Base-by-base conservation (phyloP, 1,140 invertebrate species). In the Ganaspis sp. region DNA sequence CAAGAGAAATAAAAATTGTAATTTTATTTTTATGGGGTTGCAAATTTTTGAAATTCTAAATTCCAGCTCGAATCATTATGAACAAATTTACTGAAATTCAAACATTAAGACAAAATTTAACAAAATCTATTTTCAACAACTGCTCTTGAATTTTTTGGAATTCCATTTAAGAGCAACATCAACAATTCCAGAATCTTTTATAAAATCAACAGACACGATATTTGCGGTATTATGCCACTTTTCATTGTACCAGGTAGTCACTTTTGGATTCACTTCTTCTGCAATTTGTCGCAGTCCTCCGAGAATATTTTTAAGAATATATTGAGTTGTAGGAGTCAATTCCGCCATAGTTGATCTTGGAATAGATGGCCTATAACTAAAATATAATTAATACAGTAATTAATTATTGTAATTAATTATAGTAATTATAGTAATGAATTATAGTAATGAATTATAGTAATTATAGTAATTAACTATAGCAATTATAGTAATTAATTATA, bases 271-370 rank as follows among this genome's bases (percentile, higher is more conserved):
- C 2, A 94, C 91, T n/a, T 84, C 82, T 53, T 93, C 90, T n/a
- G 94, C 93, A 92, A 93, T 92, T 80, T 91, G 87, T 9, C 92
- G 86, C 4, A 94, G 85, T 4, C 92, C 92, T 12, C 92, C 92
- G 12, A 92, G 85, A 37, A 90, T 84, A 77, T 94, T 91, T 4
- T 89, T 82, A 2, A 94, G 87, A 1, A 94, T 89, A 72, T 92
- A 92, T 74, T 87, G 85, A 0, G 92, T 83, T 29, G 87, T 90
- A 0, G 94, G 93, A 0, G 94, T 95, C 5, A 95, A 80, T 85
- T 95, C 92, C 0, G 93, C 93, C 94, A 94, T 94, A 34, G 93
- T 93, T 12, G 93, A 91, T 83, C 93, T 91, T 4, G 91, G 91
- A 19, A 86, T 87, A 40, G 8, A 49, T 49, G 1, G 6, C 9